Percentiles rank a stretch among this genome's conserved stretches.
Conservation (phyloP, 2,888 invertebrate species). For the Drosophila sordidula region DNA sequence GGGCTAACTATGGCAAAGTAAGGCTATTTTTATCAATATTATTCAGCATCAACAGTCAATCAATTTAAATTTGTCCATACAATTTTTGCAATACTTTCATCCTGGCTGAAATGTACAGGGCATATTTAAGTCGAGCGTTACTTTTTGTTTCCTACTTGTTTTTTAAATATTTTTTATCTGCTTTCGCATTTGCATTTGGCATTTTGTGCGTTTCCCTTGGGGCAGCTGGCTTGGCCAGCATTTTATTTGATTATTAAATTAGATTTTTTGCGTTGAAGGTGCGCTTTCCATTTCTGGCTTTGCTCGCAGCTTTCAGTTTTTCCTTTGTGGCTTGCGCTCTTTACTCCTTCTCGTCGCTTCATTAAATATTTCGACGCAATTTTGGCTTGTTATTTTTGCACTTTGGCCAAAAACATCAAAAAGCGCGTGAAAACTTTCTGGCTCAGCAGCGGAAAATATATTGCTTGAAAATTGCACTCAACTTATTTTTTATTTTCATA, state of each 20-base stretch:
- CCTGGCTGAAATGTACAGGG: not conserved
- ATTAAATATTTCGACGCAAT: slow-evolving; percentile 72
- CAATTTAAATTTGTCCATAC: no score
- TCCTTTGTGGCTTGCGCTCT: slow-evolving; percentile 10
- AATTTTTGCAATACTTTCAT: no score
- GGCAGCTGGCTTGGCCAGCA: slow-evolving; percentile 62
- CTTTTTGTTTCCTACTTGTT: slow-evolving; percentile 15
- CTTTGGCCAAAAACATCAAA: slow-evolving; percentile 71
- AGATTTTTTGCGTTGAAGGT: slow-evolving; percentile 56
- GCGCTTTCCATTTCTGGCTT: slow-evolving; percentile 13
- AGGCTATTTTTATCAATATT: no score
- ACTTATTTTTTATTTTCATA: slow-evolving; percentile 32
- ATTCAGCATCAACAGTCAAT: no score
- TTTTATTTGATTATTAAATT: slow-evolving; percentile 78
- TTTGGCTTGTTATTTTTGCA: slow-evolving; percentile 75
- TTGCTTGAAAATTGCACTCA: slow-evolving; percentile 75
- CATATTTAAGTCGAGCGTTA: not conserved
- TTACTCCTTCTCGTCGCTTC: slow-evolving; percentile 36
- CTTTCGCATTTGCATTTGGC: slow-evolving; percentile 47
- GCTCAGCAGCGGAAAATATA: slow-evolving; percentile 67
- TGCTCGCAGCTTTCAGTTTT: not conserved
- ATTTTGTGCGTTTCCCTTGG: slow-evolving; percentile 45
- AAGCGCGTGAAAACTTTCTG: slow-evolving; percentile 78
- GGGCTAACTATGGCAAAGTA: no score
- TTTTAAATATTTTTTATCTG: slow-evolving; percentile 40